These are phyloP conservation scores for Sisyra nigra DNA, from an alignment of 2,888 invertebrate species.

Conservation along the genomic window DNA sequence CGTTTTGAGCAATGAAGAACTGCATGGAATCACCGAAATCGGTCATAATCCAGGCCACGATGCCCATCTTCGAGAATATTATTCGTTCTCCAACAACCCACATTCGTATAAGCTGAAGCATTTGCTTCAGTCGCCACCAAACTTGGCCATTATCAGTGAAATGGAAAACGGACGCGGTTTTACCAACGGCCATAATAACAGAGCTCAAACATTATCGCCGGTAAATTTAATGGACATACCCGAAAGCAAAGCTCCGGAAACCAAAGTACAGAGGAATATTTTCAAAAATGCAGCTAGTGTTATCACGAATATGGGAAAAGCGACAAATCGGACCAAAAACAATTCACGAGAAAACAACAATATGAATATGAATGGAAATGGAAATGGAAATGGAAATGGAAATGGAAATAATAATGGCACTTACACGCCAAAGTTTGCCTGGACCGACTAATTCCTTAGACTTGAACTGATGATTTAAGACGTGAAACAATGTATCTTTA, in stretches of 20 bases:
- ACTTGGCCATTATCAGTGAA: not conserved
- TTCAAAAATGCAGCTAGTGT: constrained; percentile 1
- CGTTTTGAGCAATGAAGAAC: constrained; percentile 27
- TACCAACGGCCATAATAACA: not conserved
- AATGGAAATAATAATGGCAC: not conserved
- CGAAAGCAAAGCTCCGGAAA: not conserved
- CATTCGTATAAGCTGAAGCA: not conserved
- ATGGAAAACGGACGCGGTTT: not conserved
- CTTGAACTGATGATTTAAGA: not conserved
- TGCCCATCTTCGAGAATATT: constrained; percentile 25
- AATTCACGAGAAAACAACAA: too few species aligned
- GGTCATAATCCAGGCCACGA: constrained; percentile 57
- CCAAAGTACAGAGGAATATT: not conserved
- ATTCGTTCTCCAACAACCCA: not conserved
- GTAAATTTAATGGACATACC: not conserved
- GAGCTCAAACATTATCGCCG: not conserved
- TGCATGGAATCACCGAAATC: constrained; percentile 26
- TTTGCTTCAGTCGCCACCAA: not conserved
- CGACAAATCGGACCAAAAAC: too few species aligned
- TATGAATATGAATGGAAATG: too few species aligned
- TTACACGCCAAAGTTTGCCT: constrained; percentile 1
- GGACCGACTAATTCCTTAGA: not conserved
- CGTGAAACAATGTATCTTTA: too few species aligned
- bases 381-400: too few species aligned
- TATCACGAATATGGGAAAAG: not conserved